phyloP scores from a whole-genome alignment of 2,888 invertebrate genomes.

The Drosophila fungiperda region DNA sequence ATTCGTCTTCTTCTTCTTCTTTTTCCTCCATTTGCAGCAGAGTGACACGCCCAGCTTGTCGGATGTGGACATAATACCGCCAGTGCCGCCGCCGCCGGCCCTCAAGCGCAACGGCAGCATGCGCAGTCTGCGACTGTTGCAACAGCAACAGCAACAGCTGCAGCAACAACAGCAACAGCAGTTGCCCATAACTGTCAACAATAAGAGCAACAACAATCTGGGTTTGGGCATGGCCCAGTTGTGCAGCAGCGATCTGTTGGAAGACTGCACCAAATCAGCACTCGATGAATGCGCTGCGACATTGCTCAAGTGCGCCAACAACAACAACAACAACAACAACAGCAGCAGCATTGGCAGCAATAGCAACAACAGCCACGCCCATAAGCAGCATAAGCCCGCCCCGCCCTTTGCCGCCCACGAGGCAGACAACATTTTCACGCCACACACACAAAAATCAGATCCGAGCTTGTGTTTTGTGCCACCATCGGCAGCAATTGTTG shows the following conservation, averaged over 20 bases:
- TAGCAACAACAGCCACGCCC: constrained; percentile 44
- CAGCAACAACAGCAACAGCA: constrained; percentile 49
- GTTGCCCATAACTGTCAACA: constrained; percentile 42
- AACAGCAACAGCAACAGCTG: constrained; percentile 64
- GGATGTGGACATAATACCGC: constrained; percentile 84
- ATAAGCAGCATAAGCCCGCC: constrained; percentile 53
- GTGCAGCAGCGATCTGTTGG: constrained; percentile 78
- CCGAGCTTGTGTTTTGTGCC: constrained; percentile 79
- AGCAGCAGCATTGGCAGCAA: constrained; percentile 51
- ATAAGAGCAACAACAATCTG: constrained; percentile 56
- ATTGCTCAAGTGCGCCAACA: constrained; percentile 83
- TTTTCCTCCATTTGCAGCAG: constrained; percentile 55
- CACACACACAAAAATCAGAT: constrained; percentile 79
- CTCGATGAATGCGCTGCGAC: constrained; percentile 84
- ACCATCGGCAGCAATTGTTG: constrained; percentile 43
- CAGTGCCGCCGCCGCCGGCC: constrained; percentile 84
- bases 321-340: constrained; percentile 69
- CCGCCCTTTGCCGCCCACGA: constrained; percentile 77
- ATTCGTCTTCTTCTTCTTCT: constrained; percentile 11
- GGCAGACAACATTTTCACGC: constrained; percentile 79
- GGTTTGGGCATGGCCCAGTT: constrained; percentile 66
- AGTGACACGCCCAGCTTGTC: constrained; percentile 82
- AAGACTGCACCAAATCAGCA: constrained; percentile 76
- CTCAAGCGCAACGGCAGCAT: constrained; percentile 82
- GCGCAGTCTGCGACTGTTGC: constrained; percentile 78